phyloP scores from a whole-genome alignment of 2,113 vertebrate genomes.

The Zosterops lateralis region DNA sequence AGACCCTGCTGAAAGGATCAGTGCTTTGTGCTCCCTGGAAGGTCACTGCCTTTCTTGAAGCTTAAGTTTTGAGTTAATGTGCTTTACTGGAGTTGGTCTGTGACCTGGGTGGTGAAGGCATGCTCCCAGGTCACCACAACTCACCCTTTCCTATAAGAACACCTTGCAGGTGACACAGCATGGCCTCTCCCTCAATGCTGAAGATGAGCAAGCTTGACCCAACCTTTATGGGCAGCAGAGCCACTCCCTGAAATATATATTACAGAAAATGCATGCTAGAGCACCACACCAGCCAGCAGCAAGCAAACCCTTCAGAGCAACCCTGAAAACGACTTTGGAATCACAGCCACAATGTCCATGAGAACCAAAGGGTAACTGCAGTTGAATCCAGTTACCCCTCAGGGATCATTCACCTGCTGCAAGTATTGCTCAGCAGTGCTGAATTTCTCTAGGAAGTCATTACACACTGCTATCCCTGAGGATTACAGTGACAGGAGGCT shows the following conservation, averaged over 20 bases:
- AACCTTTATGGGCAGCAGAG: neutral
- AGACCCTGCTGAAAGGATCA: neutral
- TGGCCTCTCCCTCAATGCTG: neutral
- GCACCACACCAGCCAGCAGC: neutral
- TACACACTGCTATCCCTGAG: neutral
- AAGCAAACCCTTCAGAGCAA: neutral
- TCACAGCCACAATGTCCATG: neutral
- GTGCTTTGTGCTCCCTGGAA: neutral
- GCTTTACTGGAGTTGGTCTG: neutral
- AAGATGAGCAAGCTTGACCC: neutral
- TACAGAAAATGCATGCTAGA: neutral
- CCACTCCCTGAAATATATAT: neutral
- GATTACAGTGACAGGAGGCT: constrained; percentile 17
- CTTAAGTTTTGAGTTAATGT: neutral
- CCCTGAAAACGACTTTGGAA: neutral
- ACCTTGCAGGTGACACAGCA: neutral
- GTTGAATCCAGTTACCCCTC: neutral
- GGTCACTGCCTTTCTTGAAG: neutral
- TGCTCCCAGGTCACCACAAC: neutral
- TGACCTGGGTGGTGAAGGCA: neutral
- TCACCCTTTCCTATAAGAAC: neutral
- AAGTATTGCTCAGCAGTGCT: neutral
- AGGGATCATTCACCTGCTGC: neutral
- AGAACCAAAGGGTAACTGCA: neutral
- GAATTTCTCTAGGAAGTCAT: neutral